Conservation (phyloP, 2,888 invertebrate species). For the Euzetes globulus region DNA sequence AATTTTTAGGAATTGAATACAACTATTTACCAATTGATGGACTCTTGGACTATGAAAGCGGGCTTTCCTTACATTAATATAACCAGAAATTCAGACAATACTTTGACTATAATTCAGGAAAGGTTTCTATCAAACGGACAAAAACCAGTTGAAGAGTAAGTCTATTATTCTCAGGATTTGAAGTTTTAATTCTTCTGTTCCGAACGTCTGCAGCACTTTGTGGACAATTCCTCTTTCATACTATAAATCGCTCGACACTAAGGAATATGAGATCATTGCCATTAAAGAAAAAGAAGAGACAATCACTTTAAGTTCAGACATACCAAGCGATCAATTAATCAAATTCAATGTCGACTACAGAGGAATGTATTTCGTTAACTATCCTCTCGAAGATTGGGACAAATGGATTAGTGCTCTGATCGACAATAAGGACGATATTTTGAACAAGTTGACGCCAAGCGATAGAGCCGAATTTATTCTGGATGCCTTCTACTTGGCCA, state of each 20-base stretch:
- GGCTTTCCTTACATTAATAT: constrained; percentile 67
- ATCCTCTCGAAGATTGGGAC: constrained; percentile 48
- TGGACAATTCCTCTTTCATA: constrained; percentile 31
- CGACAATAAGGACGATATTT: not conserved
- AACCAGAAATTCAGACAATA: constrained; percentile 56
- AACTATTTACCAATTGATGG: constrained; percentile 56
- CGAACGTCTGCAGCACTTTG: not conserved
- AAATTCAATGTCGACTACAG: constrained; percentile 45
- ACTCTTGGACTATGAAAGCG: constrained; percentile 73
- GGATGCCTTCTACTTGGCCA: constrained; percentile 57
- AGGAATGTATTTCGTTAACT: constrained; percentile 49
- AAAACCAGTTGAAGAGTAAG: constrained; percentile 18
- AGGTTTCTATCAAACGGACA: constrained; percentile 55
- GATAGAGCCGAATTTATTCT: constrained; percentile 83
- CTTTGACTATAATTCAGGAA: constrained; percentile 61
- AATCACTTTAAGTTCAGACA: not conserved
- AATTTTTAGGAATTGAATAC: constrained; percentile 38
- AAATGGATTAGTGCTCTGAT: constrained; percentile 43
- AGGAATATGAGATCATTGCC: not conserved
- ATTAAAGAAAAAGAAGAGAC: not conserved
- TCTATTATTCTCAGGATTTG: too few relatives aligned
- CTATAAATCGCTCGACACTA: not conserved
- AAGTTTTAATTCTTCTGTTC: not conserved
- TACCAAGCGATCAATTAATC: not conserved
- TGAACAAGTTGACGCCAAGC: constrained; percentile 46